Evolutionary conservation across 2,113 vertebrate species (phyloP).

Genomic region (Cephalopholis sonnerati): DNA sequence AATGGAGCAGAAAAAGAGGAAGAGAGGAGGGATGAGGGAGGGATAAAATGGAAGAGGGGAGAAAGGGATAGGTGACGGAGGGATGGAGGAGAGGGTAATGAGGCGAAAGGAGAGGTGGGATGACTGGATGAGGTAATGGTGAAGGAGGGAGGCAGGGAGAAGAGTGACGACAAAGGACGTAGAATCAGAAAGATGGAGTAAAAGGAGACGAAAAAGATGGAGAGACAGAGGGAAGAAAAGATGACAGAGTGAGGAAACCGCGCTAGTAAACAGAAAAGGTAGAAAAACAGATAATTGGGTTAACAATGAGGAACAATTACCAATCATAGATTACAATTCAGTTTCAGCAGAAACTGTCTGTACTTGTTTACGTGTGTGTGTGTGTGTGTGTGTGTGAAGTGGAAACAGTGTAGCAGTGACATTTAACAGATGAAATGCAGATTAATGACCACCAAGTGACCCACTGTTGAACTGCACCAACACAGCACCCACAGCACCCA

Average conservation of each 20-base stretch:
- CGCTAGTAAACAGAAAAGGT: not conserved
- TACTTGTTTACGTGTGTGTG: not conserved
- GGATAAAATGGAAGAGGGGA: slow-evolving; percentile 6
- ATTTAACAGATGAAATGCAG: slow-evolving; percentile 76
- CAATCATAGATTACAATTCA: slow-evolving; percentile 54
- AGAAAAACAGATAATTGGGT: slow-evolving; percentile 32
- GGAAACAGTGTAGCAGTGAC: slow-evolving; percentile 45
- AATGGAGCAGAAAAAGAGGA: slow-evolving; percentile 2
- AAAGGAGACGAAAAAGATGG: not conserved
- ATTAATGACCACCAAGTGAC: slow-evolving; percentile 74
- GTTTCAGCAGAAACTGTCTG: slow-evolving; percentile 2
- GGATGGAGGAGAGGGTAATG: slow-evolving; percentile 47
- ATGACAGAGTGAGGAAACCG: slow-evolving; percentile 2
- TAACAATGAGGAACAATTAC: slow-evolving; percentile 38
- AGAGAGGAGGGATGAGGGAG: slow-evolving; percentile 8
- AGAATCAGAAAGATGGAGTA: slow-evolving; percentile 20
- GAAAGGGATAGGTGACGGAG: slow-evolving; percentile 20
- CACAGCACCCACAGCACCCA: slow-evolving; percentile 16
- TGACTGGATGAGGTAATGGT: slow-evolving; percentile 66
- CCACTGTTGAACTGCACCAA: slow-evolving; percentile 60
- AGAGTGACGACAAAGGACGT: slow-evolving; percentile 55
- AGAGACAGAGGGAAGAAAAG: not conserved
- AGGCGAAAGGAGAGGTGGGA: slow-evolving; percentile 55
- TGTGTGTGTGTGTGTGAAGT: not conserved
- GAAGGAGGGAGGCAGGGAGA: slow-evolving; percentile 12